These are phyloP conservation scores for Shargacucullia verbasci DNA, from an alignment of 2,888 invertebrate species.

Conservation along the genomic window DNA sequence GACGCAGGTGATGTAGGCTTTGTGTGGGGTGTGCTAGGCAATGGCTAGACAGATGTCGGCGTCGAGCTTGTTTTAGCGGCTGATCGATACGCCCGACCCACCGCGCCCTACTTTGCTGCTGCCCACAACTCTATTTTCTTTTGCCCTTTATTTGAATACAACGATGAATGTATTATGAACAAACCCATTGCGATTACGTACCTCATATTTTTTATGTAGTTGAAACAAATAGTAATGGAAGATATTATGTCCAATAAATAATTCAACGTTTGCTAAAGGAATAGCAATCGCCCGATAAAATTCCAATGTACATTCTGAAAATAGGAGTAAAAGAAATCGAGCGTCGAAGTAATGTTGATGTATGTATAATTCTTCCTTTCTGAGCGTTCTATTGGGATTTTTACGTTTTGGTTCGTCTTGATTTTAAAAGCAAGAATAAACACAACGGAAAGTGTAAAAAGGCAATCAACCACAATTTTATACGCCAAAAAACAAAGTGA, in stretches of 20 bases:
- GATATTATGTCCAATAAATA: conserved; percentile 56
- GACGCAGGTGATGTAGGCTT: conserved; percentile 74
- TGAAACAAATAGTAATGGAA: conserved; percentile 54
- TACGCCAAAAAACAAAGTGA: conserved; percentile 48
- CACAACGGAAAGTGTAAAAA: conserved; percentile 23
- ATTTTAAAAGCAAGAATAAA: conserved; percentile 38
- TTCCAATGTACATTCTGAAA: conserved; percentile 54
- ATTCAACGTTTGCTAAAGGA: conserved; percentile 57
- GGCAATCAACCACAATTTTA: conserved; percentile 45
- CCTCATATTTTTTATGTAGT: conserved; percentile 47
- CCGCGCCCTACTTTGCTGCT: conserved; percentile 81
- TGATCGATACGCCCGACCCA: conserved; percentile 84
- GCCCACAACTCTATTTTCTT: conserved; percentile 78
- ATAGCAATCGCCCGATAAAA: conserved; percentile 55
- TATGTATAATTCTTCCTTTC: conserved; percentile 48
- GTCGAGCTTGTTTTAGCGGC: conserved; percentile 80
- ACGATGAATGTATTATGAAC: conserved; percentile 64
- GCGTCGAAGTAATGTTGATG: conserved; percentile 50
- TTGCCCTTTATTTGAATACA: conserved; percentile 71
- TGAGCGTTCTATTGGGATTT: conserved; percentile 27
- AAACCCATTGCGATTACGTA: conserved; percentile 43
- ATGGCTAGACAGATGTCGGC: conserved; percentile 77
- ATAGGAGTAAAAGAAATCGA: conserved; percentile 56
- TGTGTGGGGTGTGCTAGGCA: conserved; percentile 73
- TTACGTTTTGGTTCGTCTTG: conserved; percentile 28